phyloP scores from a whole-genome alignment of 1,140 invertebrate genomes.

The Ips typographus region DNA sequence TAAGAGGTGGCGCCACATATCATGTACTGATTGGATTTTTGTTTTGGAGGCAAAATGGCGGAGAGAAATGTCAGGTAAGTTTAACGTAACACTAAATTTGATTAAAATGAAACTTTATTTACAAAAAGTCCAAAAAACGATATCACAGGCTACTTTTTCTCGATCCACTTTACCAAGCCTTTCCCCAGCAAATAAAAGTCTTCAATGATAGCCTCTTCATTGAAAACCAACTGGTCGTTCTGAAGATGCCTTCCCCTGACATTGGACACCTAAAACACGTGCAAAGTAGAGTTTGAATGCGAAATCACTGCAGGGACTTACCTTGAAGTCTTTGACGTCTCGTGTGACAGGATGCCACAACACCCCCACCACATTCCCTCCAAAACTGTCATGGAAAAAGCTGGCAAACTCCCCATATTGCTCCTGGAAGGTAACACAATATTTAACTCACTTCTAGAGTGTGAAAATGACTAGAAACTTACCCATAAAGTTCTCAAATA shows the following conservation, averaged over 20 bases:
- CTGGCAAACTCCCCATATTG: constrained; percentile 76
- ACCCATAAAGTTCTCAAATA: constrained; percentile 78
- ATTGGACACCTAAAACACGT: constrained; percentile 66
- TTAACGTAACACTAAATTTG: no score
- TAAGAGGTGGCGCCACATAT: no score
- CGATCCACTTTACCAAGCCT: constrained; percentile 61
- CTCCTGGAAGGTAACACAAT: constrained; percentile 56
- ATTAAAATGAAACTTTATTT: no score
- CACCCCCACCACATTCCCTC: constrained; percentile 78
- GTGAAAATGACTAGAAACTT: constrained; percentile 45
- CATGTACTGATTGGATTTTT: no score
- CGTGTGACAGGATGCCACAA: constrained; percentile 70
- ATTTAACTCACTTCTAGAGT: not conserved
- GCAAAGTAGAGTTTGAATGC: not conserved
- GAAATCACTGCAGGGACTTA: not conserved
- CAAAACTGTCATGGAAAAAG: constrained; percentile 87
- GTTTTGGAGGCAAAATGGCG: no score
- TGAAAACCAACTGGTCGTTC: constrained; percentile 57
- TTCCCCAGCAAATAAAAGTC: constrained; percentile 71
- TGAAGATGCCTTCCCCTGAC: constrained; percentile 55
- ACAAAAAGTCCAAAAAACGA: no score
- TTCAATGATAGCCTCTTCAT: constrained; percentile 68
- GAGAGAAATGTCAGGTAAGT: no score
- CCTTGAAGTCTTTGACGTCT: constrained; percentile 69
- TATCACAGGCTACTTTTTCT: constrained; percentile 29